phyloP scores from a whole-genome alignment of 1,140 invertebrate genomes.

The Drosophila nigrodunni region DNA sequence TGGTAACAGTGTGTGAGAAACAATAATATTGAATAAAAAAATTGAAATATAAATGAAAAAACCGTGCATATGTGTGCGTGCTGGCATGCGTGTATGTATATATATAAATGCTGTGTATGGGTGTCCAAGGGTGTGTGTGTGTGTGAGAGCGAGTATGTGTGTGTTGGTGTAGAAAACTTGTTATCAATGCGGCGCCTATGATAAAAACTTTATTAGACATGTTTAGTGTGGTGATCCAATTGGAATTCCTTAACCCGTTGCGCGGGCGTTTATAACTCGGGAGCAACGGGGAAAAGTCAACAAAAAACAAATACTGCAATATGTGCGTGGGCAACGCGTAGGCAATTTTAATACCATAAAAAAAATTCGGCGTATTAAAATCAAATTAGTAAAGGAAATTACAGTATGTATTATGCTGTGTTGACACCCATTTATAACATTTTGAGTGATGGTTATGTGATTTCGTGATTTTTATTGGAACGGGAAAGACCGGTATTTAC shows the following conservation, averaged over 20 bases:
- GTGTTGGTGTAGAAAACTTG: constrained; percentile 75
- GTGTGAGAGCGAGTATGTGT: constrained; percentile 1
- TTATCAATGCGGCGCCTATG: constrained; percentile 82
- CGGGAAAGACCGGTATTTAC: constrained; percentile 5
- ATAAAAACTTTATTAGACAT: constrained; percentile 80
- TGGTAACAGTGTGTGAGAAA: constrained; percentile 43
- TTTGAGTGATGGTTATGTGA: neutral
- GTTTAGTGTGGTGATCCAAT: constrained; percentile 63
- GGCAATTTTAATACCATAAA: constrained; percentile 14
- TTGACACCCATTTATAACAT: constrained; percentile 23
- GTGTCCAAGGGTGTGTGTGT: constrained; percentile 42
- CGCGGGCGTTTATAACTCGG: constrained; percentile 29
- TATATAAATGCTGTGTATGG: constrained; percentile 34
- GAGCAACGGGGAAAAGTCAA: constrained; percentile 21
- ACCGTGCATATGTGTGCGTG: constrained; percentile 48
- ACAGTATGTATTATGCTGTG: constrained; percentile 3
- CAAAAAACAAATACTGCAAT: constrained; percentile 37
- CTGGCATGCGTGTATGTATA: constrained; percentile 63
- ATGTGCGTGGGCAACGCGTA: constrained; percentile 41
- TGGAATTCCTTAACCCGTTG: constrained; percentile 53
- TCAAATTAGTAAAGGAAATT: constrained; percentile 16
- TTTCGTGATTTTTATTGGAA: neutral
- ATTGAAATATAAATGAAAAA: constrained; percentile 75
- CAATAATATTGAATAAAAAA: constrained; percentile 54
- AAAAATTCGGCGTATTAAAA: constrained; percentile 10